Conservation (phyloP, 2,113 vertebrate genomes). For the Leucoraja erinaceus region DNA sequence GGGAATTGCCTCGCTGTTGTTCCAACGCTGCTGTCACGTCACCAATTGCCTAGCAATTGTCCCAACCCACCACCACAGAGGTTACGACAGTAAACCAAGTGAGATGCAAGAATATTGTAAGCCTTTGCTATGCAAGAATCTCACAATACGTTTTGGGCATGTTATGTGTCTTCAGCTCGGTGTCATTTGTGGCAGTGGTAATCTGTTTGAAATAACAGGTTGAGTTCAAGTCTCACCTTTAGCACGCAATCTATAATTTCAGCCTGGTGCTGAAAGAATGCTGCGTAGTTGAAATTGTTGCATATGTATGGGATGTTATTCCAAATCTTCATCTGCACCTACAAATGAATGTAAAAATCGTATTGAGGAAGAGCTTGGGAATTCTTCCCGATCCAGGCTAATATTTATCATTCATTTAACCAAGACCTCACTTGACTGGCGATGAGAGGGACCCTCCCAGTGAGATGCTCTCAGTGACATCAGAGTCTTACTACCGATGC, state of each 20-base stretch:
- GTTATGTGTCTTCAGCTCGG: not conserved
- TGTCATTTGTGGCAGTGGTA: not conserved
- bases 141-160: not conserved
- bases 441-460: no score
- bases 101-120: not conserved
- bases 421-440: not conserved
- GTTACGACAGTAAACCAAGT: not conserved
- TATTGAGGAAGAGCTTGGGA: not conserved
- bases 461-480: no score
- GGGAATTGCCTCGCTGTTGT: not conserved
- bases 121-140: not conserved
- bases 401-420: not conserved
- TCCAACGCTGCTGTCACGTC: not conserved
- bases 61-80: not conserved
- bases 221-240: not conserved
- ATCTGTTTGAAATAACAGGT: not conserved
- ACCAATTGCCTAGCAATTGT: not conserved
- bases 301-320: not conserved
- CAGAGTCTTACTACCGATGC: no score
- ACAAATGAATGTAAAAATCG: not conserved
- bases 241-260: not conserved
- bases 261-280: not conserved
- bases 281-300: not conserved
- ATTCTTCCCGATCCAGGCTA: not conserved
- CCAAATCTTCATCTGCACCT: not conserved